Percentiles rank a stretch among this genome's conserved stretches.
phyloP scores from a whole-genome alignment of 2,113 vertebrate species.

The Menidia beryllina region DNA sequence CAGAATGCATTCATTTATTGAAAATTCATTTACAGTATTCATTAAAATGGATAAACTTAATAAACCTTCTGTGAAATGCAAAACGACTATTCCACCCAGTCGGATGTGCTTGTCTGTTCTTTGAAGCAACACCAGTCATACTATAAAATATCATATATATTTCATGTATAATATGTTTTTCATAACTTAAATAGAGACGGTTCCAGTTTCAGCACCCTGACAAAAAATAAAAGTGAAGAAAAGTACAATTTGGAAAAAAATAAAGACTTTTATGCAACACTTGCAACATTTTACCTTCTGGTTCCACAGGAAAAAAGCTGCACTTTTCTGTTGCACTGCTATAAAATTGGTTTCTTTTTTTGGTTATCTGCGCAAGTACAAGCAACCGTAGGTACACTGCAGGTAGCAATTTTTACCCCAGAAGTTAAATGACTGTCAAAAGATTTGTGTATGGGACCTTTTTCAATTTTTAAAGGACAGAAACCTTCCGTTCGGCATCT shows the following conservation, averaged over 20 bases:
- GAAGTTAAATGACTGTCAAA: not conserved
- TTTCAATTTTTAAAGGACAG: constrained; percentile 3
- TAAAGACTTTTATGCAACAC: no score
- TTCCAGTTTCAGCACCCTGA: no score
- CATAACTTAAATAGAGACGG: no score
- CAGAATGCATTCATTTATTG: no score
- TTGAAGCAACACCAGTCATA: not conserved
- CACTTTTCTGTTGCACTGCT: not conserved
- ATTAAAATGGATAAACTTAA: no score
- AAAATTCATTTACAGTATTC: no score
- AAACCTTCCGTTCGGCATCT: not conserved
- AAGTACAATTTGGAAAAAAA: no score
- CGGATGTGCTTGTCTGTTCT: not conserved
- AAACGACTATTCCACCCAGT: not conserved
- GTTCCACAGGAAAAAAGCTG: no score
- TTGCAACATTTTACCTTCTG: no score
- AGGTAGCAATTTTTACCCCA: not conserved
- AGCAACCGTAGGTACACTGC: not conserved
- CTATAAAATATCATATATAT: no score
- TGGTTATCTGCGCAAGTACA: not conserved
- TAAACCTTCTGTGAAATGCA: not conserved
- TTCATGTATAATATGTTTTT: no score
- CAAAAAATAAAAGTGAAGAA: no score
- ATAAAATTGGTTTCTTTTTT: not conserved
- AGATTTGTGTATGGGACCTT: not conserved